These are phyloP conservation scores for Sebastes jordani DNA, from an alignment of 2,797 vertebrate species.

Conservation along the genomic window DNA sequence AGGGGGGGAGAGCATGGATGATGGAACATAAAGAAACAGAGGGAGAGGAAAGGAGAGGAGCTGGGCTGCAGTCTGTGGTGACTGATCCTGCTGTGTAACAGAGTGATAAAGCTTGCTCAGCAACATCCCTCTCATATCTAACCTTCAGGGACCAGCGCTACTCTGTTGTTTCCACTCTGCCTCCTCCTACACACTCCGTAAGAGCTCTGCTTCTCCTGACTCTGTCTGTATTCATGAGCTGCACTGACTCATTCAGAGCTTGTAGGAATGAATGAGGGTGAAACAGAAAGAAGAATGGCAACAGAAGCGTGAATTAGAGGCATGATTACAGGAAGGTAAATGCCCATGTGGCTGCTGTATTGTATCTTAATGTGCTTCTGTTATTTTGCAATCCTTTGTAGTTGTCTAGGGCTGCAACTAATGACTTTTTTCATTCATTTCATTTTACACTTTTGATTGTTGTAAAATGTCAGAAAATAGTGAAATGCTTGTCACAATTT, in stretches of 20 bases:
- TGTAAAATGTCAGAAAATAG: neutral
- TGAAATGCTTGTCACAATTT: neutral
- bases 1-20: neutral
- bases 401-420: neutral
- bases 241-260: slow-evolving; percentile 55
- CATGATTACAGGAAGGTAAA: neutral
- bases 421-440: neutral
- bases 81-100: slow-evolving; percentile 69
- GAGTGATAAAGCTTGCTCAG: slow-evolving; percentile 73
- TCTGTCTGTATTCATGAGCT: slow-evolving; percentile 31
- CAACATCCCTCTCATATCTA: slow-evolving; percentile 68
- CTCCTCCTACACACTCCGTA: slow-evolving; percentile 48
- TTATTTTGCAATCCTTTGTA: neutral
- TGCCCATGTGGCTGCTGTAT: neutral
- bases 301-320: neutral
- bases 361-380: neutral
- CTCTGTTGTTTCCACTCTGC: slow-evolving; percentile 62
- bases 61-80: slow-evolving; percentile 30
- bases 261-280: slow-evolving; percentile 43
- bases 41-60: slow-evolving; percentile 1
- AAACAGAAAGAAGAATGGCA: slow-evolving; percentile 4
- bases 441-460: neutral
- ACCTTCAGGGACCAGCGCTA: slow-evolving; percentile 67
- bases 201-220: slow-evolving; percentile 15
- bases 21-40: slow-evolving; percentile 38